Evolutionary conservation across 2,888 invertebrate species (phyloP).

Genomic region (Drosophila robusta): DNA sequence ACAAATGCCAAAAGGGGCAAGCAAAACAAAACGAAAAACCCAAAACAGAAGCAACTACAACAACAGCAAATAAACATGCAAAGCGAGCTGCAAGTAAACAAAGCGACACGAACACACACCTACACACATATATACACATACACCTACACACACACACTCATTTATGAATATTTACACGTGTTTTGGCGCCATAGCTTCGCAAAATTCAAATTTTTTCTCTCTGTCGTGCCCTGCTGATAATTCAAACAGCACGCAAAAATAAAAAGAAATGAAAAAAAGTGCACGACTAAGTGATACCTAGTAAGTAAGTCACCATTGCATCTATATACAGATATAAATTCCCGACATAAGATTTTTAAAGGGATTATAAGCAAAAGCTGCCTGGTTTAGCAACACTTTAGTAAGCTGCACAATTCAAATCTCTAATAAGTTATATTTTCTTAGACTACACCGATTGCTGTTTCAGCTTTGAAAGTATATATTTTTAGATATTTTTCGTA

Average conservation of each 20-base stretch:
- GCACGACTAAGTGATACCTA: conserved; percentile 1
- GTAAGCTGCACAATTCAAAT: too few species aligned
- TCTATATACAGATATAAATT: too few species aligned
- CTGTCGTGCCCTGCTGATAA: conserved; percentile 39
- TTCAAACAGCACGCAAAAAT: conserved; percentile 20
- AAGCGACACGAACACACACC: conserved; percentile 29
- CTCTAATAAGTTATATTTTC: too few species aligned
- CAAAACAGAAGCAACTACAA: conserved; percentile 29
- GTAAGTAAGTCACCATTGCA: too few species aligned
- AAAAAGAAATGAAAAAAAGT: background rate
- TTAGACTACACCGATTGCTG: too few species aligned
- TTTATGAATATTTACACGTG: conserved; percentile 76
- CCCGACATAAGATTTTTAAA: too few species aligned
- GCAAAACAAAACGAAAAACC: conserved; percentile 34
- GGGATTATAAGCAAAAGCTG: too few species aligned
- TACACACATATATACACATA: conserved; percentile 19
- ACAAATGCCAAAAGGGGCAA: conserved; percentile 58
- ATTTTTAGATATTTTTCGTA: too few species aligned
- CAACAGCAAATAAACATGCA: conserved; percentile 46
- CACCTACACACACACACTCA: conserved; percentile 29
- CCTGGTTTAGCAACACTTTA: too few species aligned
- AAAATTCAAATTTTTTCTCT: conserved; percentile 44
- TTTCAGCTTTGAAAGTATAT: too few species aligned
- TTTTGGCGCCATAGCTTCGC: conserved; percentile 59
- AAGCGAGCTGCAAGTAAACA: conserved; percentile 58